These are phyloP conservation scores for Synergus itoensis DNA, from an alignment of 2,888 invertebrate species.

Conservation along the genomic window DNA sequence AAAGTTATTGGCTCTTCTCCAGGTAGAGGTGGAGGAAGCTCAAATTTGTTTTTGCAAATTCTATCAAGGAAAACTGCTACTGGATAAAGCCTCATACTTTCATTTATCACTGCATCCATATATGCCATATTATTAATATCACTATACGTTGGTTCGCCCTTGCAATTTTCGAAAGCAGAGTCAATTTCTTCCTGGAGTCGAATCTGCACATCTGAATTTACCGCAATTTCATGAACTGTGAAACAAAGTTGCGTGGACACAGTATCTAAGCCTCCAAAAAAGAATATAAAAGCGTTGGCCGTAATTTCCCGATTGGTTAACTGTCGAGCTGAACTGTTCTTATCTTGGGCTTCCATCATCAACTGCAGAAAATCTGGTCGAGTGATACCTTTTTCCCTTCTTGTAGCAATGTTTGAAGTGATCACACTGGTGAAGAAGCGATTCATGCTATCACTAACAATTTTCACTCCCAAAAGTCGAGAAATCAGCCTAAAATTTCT, in stretches of 20 bases:
- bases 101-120: slow-evolving; percentile 79
- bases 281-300: neutral
- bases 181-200: slow-evolving; percentile 70
- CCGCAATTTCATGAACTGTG: slow-evolving; percentile 61
- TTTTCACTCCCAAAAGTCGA: slow-evolving; percentile 44
- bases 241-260: slow-evolving; percentile 63
- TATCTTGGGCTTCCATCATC: slow-evolving; percentile 65
- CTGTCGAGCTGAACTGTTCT: slow-evolving; percentile 28
- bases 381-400: slow-evolving; percentile 57
- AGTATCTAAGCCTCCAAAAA: slow-evolving; percentile 8
- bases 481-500: slow-evolving; percentile 50
- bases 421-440: slow-evolving; percentile 56
- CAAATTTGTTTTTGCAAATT: slow-evolving; percentile 68
- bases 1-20: slow-evolving; percentile 66
- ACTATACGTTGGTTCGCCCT: slow-evolving; percentile 76
- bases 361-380: slow-evolving; percentile 70
- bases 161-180: slow-evolving; percentile 57
- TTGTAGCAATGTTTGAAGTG: slow-evolving; percentile 47
- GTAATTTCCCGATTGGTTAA: neutral
- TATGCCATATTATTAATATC: slow-evolving; percentile 79
- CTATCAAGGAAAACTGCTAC: slow-evolving; percentile 65
- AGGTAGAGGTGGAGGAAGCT: slow-evolving; percentile 69
- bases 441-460: slow-evolving; percentile 47
- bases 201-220: slow-evolving; percentile 62
- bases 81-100: slow-evolving; percentile 69